Conservation (phyloP, 2,888 invertebrate genomes). For the Junonia oenone region DNA sequence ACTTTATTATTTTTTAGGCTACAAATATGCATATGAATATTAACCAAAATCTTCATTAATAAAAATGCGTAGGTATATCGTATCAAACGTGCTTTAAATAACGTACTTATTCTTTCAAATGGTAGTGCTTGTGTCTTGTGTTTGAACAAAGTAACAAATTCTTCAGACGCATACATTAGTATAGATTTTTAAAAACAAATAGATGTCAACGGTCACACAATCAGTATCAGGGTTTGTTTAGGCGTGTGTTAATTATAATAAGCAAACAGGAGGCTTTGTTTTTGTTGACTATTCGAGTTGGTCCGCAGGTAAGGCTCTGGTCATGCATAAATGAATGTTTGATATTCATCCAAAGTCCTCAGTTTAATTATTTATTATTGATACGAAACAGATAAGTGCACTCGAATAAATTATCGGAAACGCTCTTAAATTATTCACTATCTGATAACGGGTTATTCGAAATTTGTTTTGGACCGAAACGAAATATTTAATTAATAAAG, state of each 20-base stretch:
- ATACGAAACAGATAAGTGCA: constrained; percentile 8
- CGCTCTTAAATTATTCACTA: constrained; percentile 10
- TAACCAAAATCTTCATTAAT: no score
- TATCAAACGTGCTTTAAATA: no score
- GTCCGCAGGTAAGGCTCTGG: constrained; percentile 8
- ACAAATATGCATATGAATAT: no score
- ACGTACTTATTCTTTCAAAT: no score
- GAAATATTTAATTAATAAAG: constrained; percentile 8
- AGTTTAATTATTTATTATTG: constrained; percentile 1
- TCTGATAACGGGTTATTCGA: constrained; percentile 12
- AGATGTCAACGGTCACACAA: neutral
- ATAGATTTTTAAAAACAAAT: neutral
- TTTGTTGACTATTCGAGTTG: constrained; percentile 13
- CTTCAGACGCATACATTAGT: no score
- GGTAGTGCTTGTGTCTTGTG: neutral
- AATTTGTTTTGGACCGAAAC: constrained; percentile 3
- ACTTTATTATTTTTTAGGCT: no score
- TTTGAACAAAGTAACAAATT: neutral
- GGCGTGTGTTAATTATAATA: constrained; percentile 40
- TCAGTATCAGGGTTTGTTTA: constrained; percentile 34
- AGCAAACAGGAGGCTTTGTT: constrained; percentile 14
- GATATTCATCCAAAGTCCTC: constrained; percentile 5
- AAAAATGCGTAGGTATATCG: no score
- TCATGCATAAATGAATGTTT: constrained; percentile 22
- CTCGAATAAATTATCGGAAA: constrained; percentile 10